phyloP scores from a whole-genome alignment of 2,113 vertebrate genomes.

The Xenus cinereus region DNA sequence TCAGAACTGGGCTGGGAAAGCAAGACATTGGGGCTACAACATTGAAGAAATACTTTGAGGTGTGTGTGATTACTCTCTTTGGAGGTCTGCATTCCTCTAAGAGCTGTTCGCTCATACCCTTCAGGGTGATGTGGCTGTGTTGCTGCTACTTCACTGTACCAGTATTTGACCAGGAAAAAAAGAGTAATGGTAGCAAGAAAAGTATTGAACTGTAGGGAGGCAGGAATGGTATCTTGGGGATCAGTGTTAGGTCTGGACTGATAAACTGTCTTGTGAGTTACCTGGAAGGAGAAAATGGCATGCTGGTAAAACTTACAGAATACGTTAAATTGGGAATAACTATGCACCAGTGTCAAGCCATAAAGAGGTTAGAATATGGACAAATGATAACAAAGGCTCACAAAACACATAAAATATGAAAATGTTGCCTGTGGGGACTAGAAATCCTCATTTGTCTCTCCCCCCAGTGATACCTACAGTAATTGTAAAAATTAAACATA shows the following conservation, averaged over 20 bases:
- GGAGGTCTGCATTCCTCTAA: not conserved
- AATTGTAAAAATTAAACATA: not conserved
- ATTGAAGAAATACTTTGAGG: not conserved
- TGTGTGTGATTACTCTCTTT: accelerated
- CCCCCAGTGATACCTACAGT: not conserved
- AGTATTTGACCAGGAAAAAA: not conserved
- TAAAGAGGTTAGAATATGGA: not conserved
- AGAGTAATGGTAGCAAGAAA: not conserved
- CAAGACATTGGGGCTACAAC: not conserved
- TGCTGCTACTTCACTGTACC: not conserved
- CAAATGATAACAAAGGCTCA: not conserved
- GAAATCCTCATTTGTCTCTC: not conserved
- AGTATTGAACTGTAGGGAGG: not conserved
- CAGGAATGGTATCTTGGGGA: not conserved
- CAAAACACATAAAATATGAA: not conserved
- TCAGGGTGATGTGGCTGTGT: not conserved
- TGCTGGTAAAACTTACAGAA: not conserved
- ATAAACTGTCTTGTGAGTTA: not conserved
- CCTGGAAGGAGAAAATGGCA: not conserved
- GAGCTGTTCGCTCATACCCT: not conserved
- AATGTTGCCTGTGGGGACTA: not conserved
- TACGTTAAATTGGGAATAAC: not conserved
- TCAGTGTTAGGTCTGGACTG: not conserved
- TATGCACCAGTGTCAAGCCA: not conserved
- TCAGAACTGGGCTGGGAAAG: not conserved